Percentiles rank a stretch among this genome's conserved stretches.
Conservation (phyloP, 2,797 vertebrate species). For the Hydrophis major region DNA sequence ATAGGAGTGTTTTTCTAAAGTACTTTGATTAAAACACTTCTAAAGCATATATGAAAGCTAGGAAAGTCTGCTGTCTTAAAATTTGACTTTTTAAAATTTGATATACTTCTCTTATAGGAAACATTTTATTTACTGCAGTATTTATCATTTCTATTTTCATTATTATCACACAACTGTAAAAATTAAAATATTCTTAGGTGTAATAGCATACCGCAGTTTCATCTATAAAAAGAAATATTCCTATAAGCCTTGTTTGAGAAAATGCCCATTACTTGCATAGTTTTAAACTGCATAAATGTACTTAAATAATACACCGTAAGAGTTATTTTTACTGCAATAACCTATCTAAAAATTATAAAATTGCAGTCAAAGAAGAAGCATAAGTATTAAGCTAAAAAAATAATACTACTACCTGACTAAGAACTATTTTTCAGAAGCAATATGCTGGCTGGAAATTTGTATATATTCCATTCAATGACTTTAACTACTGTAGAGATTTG, state of each 20-base stretch:
- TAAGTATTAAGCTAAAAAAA: not conserved
- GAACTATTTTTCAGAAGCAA: not conserved
- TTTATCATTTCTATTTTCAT: not conserved
- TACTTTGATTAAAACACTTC: not conserved
- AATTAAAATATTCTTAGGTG: not conserved
- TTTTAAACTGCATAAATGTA: constrained; percentile 1
- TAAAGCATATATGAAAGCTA: not conserved
- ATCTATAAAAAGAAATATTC: not conserved
- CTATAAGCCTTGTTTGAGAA: not conserved
- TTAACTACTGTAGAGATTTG: not conserved
- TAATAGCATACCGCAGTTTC: not conserved
- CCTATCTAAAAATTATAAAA: not conserved
- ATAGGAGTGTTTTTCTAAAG: not conserved
- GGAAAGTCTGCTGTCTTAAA: too few species aligned
- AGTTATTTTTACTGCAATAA: not conserved
- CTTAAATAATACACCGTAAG: not conserved
- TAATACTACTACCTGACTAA: not conserved
- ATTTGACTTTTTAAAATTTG: not conserved
- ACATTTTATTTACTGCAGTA: not conserved
- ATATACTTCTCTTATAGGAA: not conserved
- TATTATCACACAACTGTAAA: not conserved
- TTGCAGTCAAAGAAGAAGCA: not conserved
- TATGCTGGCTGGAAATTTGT: not conserved
- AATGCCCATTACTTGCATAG: not conserved
- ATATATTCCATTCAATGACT: not conserved